Evolutionary conservation across 2,797 vertebrate genomes (phyloP), one percentile per base, ranked within the genome.

Genomic region (Enteromius radiatus): DNA sequence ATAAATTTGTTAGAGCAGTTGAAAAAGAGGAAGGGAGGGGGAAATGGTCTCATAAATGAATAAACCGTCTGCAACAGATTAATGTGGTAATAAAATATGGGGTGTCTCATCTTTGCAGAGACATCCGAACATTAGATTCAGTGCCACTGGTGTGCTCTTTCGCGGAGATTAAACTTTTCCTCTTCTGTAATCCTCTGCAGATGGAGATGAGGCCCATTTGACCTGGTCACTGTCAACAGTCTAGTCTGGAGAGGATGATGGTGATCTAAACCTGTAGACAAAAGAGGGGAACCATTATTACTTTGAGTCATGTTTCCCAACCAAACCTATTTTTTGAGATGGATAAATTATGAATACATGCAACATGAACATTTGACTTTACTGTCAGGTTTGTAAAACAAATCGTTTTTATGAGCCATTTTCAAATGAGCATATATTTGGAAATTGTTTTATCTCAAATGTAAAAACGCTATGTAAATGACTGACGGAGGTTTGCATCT

Each of bases 21-120:
- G 69, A 79, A 76, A 68, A 28, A 89, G 89, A 87, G 87, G 82
- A 91, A 90, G 83, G 87, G 87, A 77, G 74, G 11, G 86, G 86
- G 78, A 86, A 89, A 90, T 80, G 87, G 82, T 83, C 88, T 91
- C 90, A 92, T 90, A 88, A 91, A 92, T 91, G 89, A 93, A 88
- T 92, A 91, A 92, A 91, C 91, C 74, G 47, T 86, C 90, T 90
- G 91, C 88, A 87, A 89, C 89, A 92, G 88, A 92, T 92, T 91
- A 91, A 90, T 65, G 82, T 69, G 33, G 88, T 88, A 87, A 85
- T 92, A 90, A 92, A 92, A 89, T 79, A 80, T 74, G 38, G 64
- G 67, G 64, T 75, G 54, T 87, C 88, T 87, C 84, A 82, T 87
- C 83, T 86, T 78, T 52, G 88, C 87, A 78, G 87, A 80, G 63